These are phyloP conservation scores for Diaprepes abbreviatus DNA, from an alignment of 2,888 invertebrate genomes.

Conservation along the genomic window DNA sequence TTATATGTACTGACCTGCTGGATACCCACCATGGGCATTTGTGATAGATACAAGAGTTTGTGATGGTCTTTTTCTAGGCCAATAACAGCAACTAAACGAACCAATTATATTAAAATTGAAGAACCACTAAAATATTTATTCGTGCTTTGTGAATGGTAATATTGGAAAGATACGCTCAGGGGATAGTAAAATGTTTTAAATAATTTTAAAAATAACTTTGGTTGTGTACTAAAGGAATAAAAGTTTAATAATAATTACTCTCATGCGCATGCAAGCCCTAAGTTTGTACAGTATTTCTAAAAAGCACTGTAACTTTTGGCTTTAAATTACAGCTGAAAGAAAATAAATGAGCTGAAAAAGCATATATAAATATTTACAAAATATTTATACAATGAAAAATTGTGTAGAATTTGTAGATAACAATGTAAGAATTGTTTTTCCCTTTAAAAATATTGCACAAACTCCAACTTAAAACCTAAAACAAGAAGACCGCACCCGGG, in stretches of 20 bases:
- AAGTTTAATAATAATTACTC: constrained; percentile 32
- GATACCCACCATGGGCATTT: constrained; percentile 71
- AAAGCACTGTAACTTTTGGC: constrained; percentile 14
- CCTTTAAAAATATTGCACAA: constrained; percentile 46
- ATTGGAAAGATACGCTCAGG: constrained; percentile 19
- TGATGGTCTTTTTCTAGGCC: constrained; percentile 73
- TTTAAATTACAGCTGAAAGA: constrained; percentile 31
- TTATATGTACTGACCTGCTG: constrained; percentile 60
- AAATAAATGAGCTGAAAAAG: background rate
- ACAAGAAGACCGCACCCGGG: constrained; percentile 43
- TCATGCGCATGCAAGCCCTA: constrained; percentile 53
- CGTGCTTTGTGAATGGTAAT: background rate
- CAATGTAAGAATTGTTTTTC: background rate
- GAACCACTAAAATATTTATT: constrained; percentile 36
- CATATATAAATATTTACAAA: constrained; percentile 18
- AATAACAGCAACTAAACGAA: constrained; percentile 69
- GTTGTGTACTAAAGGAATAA: constrained; percentile 1
- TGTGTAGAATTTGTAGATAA: background rate
- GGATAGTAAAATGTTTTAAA: constrained; percentile 22
- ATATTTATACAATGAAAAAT: background rate
- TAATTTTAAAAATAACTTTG: background rate
- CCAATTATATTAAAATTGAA: constrained; percentile 17
- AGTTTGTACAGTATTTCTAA: constrained; percentile 52
- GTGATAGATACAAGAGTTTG: constrained; percentile 72
- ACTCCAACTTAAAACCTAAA: constrained; percentile 33